A percentile compares a stretch with the other conserved stretches of the same genome.
phyloP scores from a whole-genome alignment of 1,140 invertebrate genomes.

The Lineus longissimus region DNA sequence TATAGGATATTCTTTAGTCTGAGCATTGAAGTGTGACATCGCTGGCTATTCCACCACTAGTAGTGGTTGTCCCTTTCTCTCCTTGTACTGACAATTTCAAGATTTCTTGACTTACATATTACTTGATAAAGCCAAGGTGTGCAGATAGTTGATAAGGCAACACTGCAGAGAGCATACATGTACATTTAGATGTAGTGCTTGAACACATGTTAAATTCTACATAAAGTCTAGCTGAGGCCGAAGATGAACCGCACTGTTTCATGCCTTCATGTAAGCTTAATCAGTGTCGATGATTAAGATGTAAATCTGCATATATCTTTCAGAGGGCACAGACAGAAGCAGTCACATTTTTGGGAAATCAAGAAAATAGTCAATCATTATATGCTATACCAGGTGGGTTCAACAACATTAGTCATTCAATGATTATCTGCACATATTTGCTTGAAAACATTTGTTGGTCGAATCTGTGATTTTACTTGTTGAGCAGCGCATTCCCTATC shows the following conservation, averaged over 20 bases:
- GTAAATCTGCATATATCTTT: slow-evolving; percentile 29
- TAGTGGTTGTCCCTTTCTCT: background rate
- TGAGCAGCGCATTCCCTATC: no score
- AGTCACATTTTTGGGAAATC: slow-evolving; percentile 94
- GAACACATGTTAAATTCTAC: background rate
- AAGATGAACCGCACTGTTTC: background rate
- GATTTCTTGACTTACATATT: background rate
- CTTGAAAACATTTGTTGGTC: no score
- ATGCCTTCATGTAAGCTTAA: background rate
- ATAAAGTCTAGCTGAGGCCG: background rate
- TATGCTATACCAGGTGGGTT: slow-evolving; percentile 83
- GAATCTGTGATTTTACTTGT: no score
- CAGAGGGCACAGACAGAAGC: slow-evolving; percentile 93
- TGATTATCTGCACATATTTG: no score
- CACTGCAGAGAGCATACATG: no score
- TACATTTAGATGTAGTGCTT: no score
- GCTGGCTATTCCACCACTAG: background rate
- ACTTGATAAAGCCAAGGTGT: background rate
- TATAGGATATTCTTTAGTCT: background rate
- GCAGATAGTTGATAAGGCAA: no score
- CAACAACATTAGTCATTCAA: no score
- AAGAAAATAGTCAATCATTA: slow-evolving; percentile 81
- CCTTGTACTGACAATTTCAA: background rate
- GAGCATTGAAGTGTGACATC: background rate
- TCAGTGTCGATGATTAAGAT: background rate